Conservation (phyloP, 64 coral and sea anemone species). For the Platygyra sinensis region DNA sequence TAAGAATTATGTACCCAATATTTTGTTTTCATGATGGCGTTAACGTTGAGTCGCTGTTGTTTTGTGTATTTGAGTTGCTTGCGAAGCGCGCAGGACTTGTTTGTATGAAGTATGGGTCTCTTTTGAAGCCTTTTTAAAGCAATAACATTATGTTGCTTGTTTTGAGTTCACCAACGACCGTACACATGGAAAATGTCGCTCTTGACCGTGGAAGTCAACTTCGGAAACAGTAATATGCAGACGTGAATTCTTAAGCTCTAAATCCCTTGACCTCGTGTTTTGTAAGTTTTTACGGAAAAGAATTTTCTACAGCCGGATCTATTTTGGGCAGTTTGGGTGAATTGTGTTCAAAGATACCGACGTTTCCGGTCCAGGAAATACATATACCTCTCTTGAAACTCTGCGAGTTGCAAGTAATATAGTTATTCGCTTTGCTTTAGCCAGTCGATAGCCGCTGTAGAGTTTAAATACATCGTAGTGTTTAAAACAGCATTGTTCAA, state of each 20-base stretch:
- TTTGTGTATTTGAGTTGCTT: neutral
- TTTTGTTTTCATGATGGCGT: neutral
- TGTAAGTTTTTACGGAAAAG: neutral
- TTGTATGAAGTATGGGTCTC: neutral
- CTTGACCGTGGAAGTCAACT: neutral
- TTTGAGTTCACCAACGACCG: neutral
- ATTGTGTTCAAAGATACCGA: neutral
- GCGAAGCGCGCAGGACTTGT: neutral
- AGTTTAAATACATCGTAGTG: neutral
- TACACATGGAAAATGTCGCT: neutral
- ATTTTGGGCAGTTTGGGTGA: neutral
- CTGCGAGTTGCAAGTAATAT: neutral
- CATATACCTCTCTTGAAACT: neutral
- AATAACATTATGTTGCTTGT: neutral
- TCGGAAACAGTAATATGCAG: neutral
- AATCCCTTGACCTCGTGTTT: neutral
- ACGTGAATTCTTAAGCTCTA: neutral
- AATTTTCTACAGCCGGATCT: neutral
- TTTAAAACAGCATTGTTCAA: neutral
- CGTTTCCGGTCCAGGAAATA: conserved; percentile 29
- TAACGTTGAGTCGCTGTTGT: neutral
- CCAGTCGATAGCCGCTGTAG: neutral
- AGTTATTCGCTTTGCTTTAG: neutral
- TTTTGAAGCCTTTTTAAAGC: neutral
- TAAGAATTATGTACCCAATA: conserved; percentile 19